These are phyloP conservation scores for Heloderma charlesbogerti DNA, from an alignment of 2,113 vertebrate genomes.

Conservation along the genomic window DNA sequence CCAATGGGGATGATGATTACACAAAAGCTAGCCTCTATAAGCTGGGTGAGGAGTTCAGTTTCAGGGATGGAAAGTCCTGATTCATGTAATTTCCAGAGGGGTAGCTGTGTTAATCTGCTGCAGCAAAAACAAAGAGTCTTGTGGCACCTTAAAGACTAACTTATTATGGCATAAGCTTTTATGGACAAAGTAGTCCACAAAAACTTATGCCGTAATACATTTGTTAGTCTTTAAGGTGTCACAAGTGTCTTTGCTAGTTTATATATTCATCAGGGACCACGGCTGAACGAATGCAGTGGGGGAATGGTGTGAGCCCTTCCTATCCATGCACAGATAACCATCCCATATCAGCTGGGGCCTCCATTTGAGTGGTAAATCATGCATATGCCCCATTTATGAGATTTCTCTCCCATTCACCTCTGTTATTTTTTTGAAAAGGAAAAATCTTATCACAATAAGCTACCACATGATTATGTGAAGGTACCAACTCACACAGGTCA, in stretches of 20 bases:
- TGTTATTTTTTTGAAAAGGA: not conserved
- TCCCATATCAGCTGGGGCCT: not conserved
- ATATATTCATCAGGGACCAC: not conserved
- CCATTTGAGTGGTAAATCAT: not conserved
- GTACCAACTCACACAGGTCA: not conserved
- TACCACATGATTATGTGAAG: not conserved
- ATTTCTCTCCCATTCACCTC: not conserved
- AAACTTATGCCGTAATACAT: no score
- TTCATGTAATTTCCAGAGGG: not conserved
- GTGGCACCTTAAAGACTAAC: no score
- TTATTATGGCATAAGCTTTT: no score
- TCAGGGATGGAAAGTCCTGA: not conserved
- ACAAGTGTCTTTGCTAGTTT: not conserved
- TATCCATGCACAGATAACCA: not conserved
- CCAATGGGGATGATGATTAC: not conserved
- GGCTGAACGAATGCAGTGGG: not conserved
- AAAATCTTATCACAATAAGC: not conserved
- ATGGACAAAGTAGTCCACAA: no score
- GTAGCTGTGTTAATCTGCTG: no score
- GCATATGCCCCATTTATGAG: not conserved
- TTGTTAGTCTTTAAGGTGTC: no score
- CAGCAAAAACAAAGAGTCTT: no score
- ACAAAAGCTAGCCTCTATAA: not conserved
- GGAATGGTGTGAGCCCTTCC: not conserved
- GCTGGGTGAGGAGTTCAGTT: not conserved